Base-by-base conservation (phyloP, 2,113 vertebrate genomes). In the Illadopsis cleaveri region DNA sequence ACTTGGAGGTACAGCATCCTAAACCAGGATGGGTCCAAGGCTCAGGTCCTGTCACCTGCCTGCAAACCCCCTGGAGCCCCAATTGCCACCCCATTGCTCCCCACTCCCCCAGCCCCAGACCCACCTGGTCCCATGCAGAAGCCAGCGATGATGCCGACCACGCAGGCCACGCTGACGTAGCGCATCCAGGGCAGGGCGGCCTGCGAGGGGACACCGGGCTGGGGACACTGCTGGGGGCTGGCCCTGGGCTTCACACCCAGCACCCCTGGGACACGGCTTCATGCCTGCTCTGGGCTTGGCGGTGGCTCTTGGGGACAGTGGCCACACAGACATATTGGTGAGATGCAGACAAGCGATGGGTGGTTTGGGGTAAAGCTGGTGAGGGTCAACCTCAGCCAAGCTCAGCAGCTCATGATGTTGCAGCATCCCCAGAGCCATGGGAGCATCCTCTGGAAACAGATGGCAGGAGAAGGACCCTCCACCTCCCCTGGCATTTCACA, bases 121-220 rank as follows among this genome's bases (percentile, higher is more conserved):
- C 94, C 90, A 99, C 99, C 99, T 98, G 99, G 99, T 73, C 99
- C 99, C 35, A 99, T 98, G 97, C 99, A 99, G 98, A 99, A 99
- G 83, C 99, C 98, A 8, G 98, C 98, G 21, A 99, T 99, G 90
- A 99, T 99, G 54, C 99, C 99, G 1, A 99, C 96, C 70, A 99
- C 99, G 5, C 98, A 99, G 78, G 88, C 95, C 3, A 99, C 97
- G 3, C 98, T 97, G 86, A 99, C 48, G 27, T 99, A 99, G 56
- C 96, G 97, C 99, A 99, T 98, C 97, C 98, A 98, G 79, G 98
- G 27, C 54, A 98, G 65, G 54, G 98, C 33, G 0, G 80, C 86
- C 99, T 98, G 97, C 0, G 7, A 40, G 79, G 76, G 68, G 45
- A 95, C 65, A 75, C 2, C 0, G 53, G 28, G 60, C 31, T 69